These are phyloP conservation scores for Abramis brama DNA, from an alignment of 2,113 vertebrate species.

Conservation along the genomic window DNA sequence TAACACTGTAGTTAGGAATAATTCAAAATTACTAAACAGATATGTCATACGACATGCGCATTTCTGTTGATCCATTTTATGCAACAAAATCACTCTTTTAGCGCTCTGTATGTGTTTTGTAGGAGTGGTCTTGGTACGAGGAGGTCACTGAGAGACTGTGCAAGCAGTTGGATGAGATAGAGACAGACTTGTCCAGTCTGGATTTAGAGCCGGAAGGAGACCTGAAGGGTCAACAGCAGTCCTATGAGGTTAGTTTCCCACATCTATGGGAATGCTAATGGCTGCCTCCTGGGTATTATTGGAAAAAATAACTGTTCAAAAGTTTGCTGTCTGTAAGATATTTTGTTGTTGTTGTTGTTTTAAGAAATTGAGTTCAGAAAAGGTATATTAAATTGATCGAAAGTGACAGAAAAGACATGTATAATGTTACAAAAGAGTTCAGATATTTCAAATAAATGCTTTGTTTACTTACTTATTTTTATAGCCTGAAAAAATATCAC, in stretches of 20 bases:
- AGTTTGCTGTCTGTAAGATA: too few relatives aligned
- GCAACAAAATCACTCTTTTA: background rate
- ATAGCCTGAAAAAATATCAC: too few relatives aligned
- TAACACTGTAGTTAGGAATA: slow-evolving; percentile 20
- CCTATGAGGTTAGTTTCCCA: slow-evolving; percentile 79
- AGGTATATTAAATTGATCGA: background rate
- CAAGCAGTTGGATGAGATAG: slow-evolving; percentile 79
- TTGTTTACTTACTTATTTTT: too few relatives aligned
- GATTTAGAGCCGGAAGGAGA: slow-evolving; percentile 79
- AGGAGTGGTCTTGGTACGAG: slow-evolving; percentile 87
- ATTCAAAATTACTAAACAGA: background rate
- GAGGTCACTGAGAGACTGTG: slow-evolving; percentile 69
- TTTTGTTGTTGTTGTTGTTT: too few relatives aligned
- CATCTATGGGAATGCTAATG: background rate
- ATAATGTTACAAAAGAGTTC: too few relatives aligned
- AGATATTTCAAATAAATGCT: too few relatives aligned
- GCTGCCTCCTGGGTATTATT: background rate
- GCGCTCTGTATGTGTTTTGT: slow-evolving; percentile 24
- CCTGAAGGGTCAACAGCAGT: slow-evolving; percentile 72
- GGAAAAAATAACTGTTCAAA: too few relatives aligned
- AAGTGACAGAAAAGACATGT: background rate
- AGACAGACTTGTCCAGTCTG: slow-evolving; percentile 73
- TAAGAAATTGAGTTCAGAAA: background rate
- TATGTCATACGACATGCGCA: background rate
- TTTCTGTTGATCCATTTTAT: too few relatives aligned